Conservation (phyloP, 53 echinoderm and acorn worm species). For the Patiria pectinifera region DNA sequence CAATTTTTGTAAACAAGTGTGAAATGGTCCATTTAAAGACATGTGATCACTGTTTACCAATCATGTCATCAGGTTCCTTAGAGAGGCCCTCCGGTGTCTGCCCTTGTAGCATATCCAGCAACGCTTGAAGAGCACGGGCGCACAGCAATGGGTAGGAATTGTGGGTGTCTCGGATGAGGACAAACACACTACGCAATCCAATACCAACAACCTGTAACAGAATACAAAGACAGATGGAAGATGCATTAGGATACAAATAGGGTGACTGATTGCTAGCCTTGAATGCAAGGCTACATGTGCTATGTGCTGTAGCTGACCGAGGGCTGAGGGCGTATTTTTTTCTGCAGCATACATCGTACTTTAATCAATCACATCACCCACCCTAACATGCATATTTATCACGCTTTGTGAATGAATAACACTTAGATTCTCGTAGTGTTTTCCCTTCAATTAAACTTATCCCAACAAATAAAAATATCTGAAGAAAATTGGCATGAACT, state of each 20-base stretch:
- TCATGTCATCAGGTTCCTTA: constrained; percentile 87
- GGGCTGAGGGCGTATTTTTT: too few relatives aligned
- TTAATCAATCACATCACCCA: too few relatives aligned
- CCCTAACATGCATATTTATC: too few relatives aligned
- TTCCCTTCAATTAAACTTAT: too few relatives aligned
- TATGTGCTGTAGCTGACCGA: too few relatives aligned
- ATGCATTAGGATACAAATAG: not conserved
- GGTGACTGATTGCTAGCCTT: not conserved
- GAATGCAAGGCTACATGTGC: not conserved
- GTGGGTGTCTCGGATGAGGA: constrained; percentile 87
- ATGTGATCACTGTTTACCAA: constrained; percentile 62
- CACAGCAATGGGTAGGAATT: constrained; percentile 83
- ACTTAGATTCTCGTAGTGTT: too few relatives aligned
- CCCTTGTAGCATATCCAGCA: constrained; percentile 92
- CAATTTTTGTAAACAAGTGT: too few relatives aligned
- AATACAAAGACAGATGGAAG: not conserved
- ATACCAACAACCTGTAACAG: constrained; percentile 85
- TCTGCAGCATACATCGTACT: too few relatives aligned
- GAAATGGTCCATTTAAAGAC: not conserved
- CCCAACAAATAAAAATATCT: too few relatives aligned
- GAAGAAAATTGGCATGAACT: too few relatives aligned
- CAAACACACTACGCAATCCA: constrained; percentile 93
- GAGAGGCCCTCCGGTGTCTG: constrained; percentile 90
- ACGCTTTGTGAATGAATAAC: too few relatives aligned
- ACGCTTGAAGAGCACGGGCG: constrained; percentile 83